A percentile compares a stretch with the other conserved stretches of the same genome.
Conservation (phyloP, 2,888 invertebrate species). For the Pheosia gnoma region DNA sequence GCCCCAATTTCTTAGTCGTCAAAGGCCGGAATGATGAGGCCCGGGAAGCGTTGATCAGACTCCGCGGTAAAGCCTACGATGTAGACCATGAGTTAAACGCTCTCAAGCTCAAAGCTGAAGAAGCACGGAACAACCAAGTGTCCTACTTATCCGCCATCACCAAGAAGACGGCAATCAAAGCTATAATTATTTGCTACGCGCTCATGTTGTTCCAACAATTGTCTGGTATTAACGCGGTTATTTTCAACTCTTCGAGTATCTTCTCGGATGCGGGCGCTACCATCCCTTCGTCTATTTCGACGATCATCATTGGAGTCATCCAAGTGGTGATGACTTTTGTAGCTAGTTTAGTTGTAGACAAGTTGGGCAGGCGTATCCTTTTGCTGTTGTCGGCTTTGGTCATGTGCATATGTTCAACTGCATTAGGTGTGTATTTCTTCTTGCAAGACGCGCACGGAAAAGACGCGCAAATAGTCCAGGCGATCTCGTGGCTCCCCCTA, state of each 20-base stretch:
- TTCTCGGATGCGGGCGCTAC: conserved; percentile 86
- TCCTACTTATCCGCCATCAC: conserved; percentile 84
- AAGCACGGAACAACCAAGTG: conserved; percentile 77
- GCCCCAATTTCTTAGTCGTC: conserved; percentile 89
- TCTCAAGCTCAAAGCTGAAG: conserved; percentile 83
- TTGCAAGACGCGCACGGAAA: conserved; percentile 62
- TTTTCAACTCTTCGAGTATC: conserved; percentile 91
- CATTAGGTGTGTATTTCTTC: conserved; percentile 90
- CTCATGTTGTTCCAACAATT: conserved; percentile 96
- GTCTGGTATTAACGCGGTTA: conserved; percentile 92
- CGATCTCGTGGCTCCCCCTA: conserved; percentile 90
- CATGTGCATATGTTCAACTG: conserved; percentile 88
- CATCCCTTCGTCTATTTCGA: conserved; percentile 84
- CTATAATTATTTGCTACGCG: conserved; percentile 88
- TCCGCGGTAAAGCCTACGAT: conserved; percentile 90
- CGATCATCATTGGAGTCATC: conserved; percentile 93
- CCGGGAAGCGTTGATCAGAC: conserved; percentile 86
- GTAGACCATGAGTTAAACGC: conserved; percentile 86
- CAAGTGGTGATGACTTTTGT: conserved; percentile 91
- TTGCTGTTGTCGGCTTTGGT: conserved; percentile 88
- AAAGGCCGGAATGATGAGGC: conserved; percentile 87
- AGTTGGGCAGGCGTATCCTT: conserved; percentile 90
- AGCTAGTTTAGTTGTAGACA: conserved; percentile 91
- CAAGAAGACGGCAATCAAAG: conserved; percentile 86
- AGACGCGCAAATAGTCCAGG: conserved; percentile 64